These are phyloP conservation scores for Calliphora vomitoria DNA, from an alignment of 2,888 invertebrate genomes.

Conservation along the genomic window DNA sequence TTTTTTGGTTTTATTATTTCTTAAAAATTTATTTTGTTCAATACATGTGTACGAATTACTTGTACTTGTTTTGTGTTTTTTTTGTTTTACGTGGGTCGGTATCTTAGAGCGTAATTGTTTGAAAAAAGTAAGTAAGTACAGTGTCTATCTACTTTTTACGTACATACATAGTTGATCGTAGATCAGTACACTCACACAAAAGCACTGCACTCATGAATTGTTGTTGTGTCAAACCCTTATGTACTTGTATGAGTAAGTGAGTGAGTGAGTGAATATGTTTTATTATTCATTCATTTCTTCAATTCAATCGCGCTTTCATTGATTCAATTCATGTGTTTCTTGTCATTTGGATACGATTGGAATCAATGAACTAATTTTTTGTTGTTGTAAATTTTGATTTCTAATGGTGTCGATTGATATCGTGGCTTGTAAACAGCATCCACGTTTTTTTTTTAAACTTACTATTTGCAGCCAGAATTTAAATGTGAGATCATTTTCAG, in stretches of 20 bases:
- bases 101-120: slow-evolving; percentile 66
- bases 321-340: slow-evolving; percentile 42
- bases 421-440: slow-evolving; percentile 24
- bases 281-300: slow-evolving; percentile 52
- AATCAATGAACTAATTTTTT: slow-evolving; percentile 56
- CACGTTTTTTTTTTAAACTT: not conserved
- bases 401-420: slow-evolving; percentile 14
- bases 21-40: slow-evolving; percentile 37
- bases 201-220: not conserved
- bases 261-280: slow-evolving; percentile 27
- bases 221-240: slow-evolving; percentile 53
- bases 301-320: slow-evolving; percentile 32
- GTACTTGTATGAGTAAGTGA: not conserved
- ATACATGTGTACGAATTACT: slow-evolving; percentile 61
- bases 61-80: slow-evolving; percentile 51
- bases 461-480: not conserved
- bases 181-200: slow-evolving; percentile 5
- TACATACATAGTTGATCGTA: not conserved
- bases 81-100: slow-evolving; percentile 63
- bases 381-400: slow-evolving; percentile 19
- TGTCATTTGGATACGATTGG: slow-evolving; percentile 41
- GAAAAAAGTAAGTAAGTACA: slow-evolving; percentile 45
- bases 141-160: not conserved
- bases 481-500: slow-evolving; percentile 17
- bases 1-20: not conserved